Base-by-base conservation (phyloP, 2,888 invertebrate genomes). In the Oscheius myriophilus region DNA sequence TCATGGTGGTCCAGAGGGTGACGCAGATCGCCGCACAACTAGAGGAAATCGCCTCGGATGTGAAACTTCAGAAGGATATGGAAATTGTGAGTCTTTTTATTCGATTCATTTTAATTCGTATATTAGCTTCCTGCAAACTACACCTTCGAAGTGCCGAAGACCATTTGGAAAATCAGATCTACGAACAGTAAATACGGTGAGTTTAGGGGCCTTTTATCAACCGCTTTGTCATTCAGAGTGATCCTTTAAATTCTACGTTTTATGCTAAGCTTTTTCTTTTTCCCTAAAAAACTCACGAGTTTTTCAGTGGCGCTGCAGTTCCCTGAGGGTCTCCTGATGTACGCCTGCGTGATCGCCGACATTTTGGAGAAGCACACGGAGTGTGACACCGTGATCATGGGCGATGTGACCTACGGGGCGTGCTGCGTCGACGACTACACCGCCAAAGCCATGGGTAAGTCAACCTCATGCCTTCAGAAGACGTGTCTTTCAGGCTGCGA, bases 401-500 rank as follows among this genome's bases (percentile, higher is more conserved):
- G 95, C 9, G 98, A 98, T 89, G 96, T 98, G 18, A 97, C 98
- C 0, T 98, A 99, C 86, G 98, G 98, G 45, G 98, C 98, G 0
- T 98, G 98, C 87, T 98, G 98, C 87, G 92, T 98, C 14, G 98
- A 99, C 87, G 98, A 98, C 89, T 93, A 92, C 86, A 95, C 95
- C 0, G 96, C 97, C 0, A 90, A 91, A 82, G 93, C 95, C 0
- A 89, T 98, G 42, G 93, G 82, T 82, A 62, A 23, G 67, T 45
- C 11, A 45, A 59, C 11, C 26, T n/a, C 14, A 25, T 25, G 43
- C 6, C 11, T 41, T 11, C 42, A n/a, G 26, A 2, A 21, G 23
- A 11, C 45, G 2, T 16, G 39, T n/a, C 14, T 39, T 49, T 39
- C 59, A 81, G 82, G 84, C 21, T 87, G 86, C 62, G 84, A 87